These are phyloP conservation scores for Clostera curtula DNA, from an alignment of 2,888 invertebrate species.

Conservation along the genomic window DNA sequence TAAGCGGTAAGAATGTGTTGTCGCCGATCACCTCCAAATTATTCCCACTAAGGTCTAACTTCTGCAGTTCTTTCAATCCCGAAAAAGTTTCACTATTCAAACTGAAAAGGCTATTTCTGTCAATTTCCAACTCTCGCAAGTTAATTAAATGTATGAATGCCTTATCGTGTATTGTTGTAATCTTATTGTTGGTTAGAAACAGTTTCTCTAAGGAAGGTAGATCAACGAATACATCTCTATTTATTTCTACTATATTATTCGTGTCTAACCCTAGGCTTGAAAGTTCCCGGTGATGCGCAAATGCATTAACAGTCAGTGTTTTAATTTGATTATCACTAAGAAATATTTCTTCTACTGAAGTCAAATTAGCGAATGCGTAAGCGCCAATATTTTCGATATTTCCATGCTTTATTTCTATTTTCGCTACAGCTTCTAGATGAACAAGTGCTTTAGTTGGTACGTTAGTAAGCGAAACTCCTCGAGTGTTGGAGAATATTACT, in stretches of 20 bases:
- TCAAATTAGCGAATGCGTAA: conserved; percentile 82
- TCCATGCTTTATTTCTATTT: conserved; percentile 80
- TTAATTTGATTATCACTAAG: conserved; percentile 80
- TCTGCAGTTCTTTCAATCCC: conserved; percentile 79
- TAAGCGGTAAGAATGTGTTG: conserved; percentile 76
- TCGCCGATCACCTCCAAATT: conserved; percentile 84
- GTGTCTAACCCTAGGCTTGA: conserved; percentile 79
- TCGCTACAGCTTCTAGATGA: conserved; percentile 70
- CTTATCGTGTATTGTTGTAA: conserved; percentile 88
- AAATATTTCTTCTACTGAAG: conserved; percentile 77
- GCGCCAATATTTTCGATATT: conserved; percentile 78
- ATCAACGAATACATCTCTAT: conserved; percentile 82
- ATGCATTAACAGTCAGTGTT: conserved; percentile 76
- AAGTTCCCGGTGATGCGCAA: conserved; percentile 80
- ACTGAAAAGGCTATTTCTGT: conserved; percentile 81
- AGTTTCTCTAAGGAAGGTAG: conserved; percentile 81
- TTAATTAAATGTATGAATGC: conserved; percentile 83
- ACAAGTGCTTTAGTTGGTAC: conserved; percentile 80
- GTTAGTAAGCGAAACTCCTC: conserved; percentile 77
- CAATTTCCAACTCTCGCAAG: conserved; percentile 85
- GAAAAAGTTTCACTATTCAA: conserved; percentile 84
- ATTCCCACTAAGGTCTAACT: conserved; percentile 82
- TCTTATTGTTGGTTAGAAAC: conserved; percentile 87
- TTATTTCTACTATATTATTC: conserved; percentile 82
- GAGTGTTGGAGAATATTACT: conserved; percentile 79